Conservation (phyloP, 2,888 invertebrate genomes). For the Cantharis rustica region DNA sequence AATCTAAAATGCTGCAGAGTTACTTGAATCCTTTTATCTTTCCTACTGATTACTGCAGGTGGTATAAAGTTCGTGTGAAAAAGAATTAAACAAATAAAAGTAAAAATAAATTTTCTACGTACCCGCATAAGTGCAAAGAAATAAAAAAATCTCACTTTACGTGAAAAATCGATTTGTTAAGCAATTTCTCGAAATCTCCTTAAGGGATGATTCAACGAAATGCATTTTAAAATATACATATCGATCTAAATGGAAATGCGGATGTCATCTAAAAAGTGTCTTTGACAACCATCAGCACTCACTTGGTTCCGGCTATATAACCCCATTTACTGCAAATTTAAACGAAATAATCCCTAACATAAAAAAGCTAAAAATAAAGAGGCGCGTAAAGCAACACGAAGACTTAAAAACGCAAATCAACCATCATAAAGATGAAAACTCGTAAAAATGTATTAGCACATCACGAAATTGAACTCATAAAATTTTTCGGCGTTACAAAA, state of each 20-base stretch:
- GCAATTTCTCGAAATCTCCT: neutral
- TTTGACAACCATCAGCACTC: conserved; percentile 12
- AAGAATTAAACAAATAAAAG: neutral
- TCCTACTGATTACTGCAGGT: neutral
- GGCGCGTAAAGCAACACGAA: conserved; percentile 4
- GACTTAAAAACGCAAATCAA: conserved; percentile 17
- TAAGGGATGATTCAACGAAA: neutral
- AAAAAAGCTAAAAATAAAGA: conserved; percentile 15
- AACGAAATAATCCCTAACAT: conserved; percentile 11
- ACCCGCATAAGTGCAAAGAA: neutral
- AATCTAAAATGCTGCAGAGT: conserved; percentile 1
- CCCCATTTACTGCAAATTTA: conserved; percentile 16
- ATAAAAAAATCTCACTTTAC: neutral
- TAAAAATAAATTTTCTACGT: neutral
- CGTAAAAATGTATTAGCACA: conserved; percentile 6
- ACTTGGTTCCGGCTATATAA: conserved; percentile 8
- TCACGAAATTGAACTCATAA: neutral
- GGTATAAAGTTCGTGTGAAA: neutral
- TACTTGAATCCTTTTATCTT: neutral
- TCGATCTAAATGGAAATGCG: conserved; percentile 22
- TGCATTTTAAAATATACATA: conserved; percentile 12
- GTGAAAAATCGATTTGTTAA: neutral
- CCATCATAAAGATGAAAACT: conserved; percentile 12
- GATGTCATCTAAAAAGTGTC: conserved; percentile 13
- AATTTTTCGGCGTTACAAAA: neutral